Evolutionary conservation across 2,888 invertebrate genomes (phyloP), one percentile per base, ranked within the genome.

Genomic region (Aphidoletes aphidimyza): DNA sequence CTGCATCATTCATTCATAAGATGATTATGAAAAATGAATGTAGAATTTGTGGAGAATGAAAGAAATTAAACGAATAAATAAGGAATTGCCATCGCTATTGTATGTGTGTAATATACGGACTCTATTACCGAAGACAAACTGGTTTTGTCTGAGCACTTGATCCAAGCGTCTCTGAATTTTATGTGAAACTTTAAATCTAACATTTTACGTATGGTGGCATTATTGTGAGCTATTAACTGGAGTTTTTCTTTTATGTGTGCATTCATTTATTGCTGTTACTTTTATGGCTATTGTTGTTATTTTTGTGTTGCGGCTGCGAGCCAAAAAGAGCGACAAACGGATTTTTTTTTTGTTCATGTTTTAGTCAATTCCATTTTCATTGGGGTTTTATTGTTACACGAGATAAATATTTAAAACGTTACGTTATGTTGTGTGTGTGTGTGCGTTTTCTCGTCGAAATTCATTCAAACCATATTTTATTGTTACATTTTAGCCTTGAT

Each of bases 401-500:
- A 54, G 22, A 54, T 6, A 54, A 3, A 54, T 8, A 8, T 39
- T 69, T 19, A 69, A 69, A 30, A 14, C 30, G 26, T 30, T 0
- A 30, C 8, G 30, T 69, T 69, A 30, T 54, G 3, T 47, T 47
- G 19, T 47, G n/a, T n/a, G n/a, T 47, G 47, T 47, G 17, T 47
- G 17, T 54, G 3, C 22, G 9, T 54, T 22, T 54, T 54, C 22
- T n/a, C 22, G n/a, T n/a, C 3, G 22, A 2, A 30, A 30, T 30
- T 14, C 30, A 34, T 69, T 69, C 19, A 69, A 69, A n/a, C 69
- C 14, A 30, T 30, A 14, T 30, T 30, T 26, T 34, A 34, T 69
- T 69, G 69, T 69, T 30, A 22, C n/a, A 8, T 54, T 54, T 54
- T 54, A 14, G 69, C 69, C 69, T 69, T 69, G 34, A 69, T 69